phyloP scores from a whole-genome alignment of 2,888 invertebrate genomes.

The Coleophora deauratella region DNA sequence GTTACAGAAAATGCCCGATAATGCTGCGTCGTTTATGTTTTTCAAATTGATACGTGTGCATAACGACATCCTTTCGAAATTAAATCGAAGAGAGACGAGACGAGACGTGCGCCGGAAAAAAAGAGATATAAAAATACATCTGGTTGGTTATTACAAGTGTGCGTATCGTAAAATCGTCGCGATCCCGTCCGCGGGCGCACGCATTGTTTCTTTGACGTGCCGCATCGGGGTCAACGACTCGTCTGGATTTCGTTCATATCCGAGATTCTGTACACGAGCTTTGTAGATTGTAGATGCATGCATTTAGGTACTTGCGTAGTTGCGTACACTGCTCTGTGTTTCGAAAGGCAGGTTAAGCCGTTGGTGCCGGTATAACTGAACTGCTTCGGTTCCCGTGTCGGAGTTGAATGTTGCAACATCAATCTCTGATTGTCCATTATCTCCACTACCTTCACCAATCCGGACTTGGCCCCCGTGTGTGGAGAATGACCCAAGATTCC shows the following conservation, averaged over 20 bases:
- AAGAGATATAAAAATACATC: constrained; percentile 11
- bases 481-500: no score
- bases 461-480: no score
- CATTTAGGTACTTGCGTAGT: constrained; percentile 17
- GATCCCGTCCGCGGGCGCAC: constrained; percentile 28
- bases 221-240: constrained; percentile 64
- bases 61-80: neutral
- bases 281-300: no score
- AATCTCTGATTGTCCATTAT: no score
- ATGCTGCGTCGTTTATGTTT: neutral
- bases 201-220: constrained; percentile 68
- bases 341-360: no score
- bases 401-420: no score
- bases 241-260: constrained; percentile 66
- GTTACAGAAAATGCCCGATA: neutral
- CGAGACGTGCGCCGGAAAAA: constrained; percentile 11
- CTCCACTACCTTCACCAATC: no score
- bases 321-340: no score
- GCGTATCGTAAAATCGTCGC: constrained; percentile 29
- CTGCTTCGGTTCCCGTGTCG: no score
- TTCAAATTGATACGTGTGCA: neutral
- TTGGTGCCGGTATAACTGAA: no score
- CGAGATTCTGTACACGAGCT: constrained; percentile 34
- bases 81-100: constrained; percentile 11
- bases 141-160: constrained; percentile 20